phyloP scores from a whole-genome alignment of 1,140 invertebrate genomes.

The Chelonus insularis region DNA sequence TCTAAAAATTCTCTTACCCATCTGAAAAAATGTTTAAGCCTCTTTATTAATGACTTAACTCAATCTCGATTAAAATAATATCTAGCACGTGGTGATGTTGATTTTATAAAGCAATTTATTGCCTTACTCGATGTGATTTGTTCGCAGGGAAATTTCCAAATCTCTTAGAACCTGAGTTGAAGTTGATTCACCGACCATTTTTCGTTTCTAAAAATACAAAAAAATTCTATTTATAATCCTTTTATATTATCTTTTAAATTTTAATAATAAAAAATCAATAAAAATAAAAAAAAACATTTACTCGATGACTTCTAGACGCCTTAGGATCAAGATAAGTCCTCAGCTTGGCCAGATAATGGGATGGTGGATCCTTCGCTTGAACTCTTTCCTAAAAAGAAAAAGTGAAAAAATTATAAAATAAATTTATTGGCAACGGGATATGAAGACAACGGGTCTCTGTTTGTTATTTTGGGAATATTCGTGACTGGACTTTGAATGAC shows the following conservation, averaged over 20 bases:
- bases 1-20: constrained; percentile 98
- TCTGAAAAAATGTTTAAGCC: constrained; percentile 61
- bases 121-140: constrained; percentile 98
- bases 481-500: neutral
- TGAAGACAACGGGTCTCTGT: neutral
- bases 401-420: neutral
- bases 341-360: constrained; percentile 91
- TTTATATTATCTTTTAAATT: no score
- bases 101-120: constrained; percentile 3
- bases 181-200: constrained; percentile 95
- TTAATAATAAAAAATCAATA: no score
- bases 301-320: constrained; percentile 90
- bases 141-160: constrained; percentile 96
- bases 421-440: constrained; percentile 1
- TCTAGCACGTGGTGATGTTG: neutral
- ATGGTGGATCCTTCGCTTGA: constrained; percentile 93
- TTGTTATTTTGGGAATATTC: neutral
- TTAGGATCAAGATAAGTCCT: constrained; percentile 94
- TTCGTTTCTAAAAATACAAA: constrained; percentile 84
- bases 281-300: constrained; percentile 61
- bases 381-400: constrained; percentile 80
- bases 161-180: constrained; percentile 97
- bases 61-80: no score
- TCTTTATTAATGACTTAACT: neutral
- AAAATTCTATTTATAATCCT: neutral